These are phyloP conservation scores for Batillaria attramentaria DNA, from an alignment of 1,140 invertebrate species.

Conservation along the genomic window DNA sequence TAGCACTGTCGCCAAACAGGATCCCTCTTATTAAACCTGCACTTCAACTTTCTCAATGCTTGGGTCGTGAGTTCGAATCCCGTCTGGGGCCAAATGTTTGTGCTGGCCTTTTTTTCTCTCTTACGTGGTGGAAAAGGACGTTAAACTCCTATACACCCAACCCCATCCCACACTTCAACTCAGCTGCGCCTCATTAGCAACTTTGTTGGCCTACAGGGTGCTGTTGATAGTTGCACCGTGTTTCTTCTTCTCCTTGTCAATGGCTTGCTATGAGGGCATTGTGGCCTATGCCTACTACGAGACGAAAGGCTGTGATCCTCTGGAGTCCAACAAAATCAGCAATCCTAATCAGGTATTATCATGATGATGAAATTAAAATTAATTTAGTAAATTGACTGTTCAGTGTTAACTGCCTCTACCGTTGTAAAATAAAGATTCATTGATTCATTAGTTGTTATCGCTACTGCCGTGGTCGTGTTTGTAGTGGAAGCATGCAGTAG, in stretches of 20 bases:
- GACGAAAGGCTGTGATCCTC: conserved; percentile 64
- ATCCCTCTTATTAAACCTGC: no score
- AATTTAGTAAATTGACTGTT: no score
- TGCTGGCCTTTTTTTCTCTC: not conserved
- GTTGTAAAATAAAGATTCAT: not conserved
- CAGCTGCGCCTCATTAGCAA: not conserved
- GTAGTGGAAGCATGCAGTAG: no score
- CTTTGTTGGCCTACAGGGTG: not conserved
- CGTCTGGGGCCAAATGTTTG: not conserved
- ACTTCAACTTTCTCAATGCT: no score
- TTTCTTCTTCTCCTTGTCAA: conserved; percentile 5
- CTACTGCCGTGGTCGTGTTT: no score
- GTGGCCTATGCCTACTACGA: conserved; percentile 73
- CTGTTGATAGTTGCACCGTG: not conserved
- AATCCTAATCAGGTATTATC: conserved; percentile 75
- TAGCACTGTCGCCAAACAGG: no score
- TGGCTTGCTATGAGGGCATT: conserved; percentile 76
- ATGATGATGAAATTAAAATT: no score
- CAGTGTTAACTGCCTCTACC: not conserved
- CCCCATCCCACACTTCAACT: no score
- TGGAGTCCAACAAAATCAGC: conserved; percentile 59
- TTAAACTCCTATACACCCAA: no score
- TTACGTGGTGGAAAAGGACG: no score
- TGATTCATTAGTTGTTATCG: conserved; percentile 61
- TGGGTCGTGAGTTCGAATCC: conserved; percentile 2